A percentile compares a stretch with the other conserved stretches of the same genome.
Evolutionary conservation across 2,888 invertebrate species (phyloP).

Genomic region (Lithophane socia): DNA sequence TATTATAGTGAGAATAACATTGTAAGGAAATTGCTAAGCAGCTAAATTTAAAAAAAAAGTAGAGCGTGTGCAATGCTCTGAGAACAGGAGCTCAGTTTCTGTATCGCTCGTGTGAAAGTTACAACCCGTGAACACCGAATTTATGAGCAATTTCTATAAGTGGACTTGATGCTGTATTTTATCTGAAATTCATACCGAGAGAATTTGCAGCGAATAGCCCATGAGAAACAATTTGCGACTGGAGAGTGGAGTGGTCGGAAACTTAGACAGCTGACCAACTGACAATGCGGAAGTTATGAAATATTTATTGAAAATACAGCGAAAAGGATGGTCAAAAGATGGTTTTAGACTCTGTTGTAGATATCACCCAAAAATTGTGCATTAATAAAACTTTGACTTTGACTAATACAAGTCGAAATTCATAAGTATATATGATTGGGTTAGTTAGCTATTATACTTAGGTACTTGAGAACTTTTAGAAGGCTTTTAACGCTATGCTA

Average conservation of each 20-base stretch:
- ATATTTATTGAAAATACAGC: neutral
- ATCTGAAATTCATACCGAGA: constrained; percentile 43
- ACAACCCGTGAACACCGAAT: constrained; percentile 61
- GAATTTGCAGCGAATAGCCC: constrained; percentile 19
- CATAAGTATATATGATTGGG: neutral
- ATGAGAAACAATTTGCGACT: constrained; percentile 22
- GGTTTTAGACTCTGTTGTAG: no score
- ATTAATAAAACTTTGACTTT: no score
- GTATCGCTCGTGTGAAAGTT: constrained; percentile 55
- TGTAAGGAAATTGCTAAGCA: constrained; percentile 47
- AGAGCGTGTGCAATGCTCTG: constrained; percentile 56
- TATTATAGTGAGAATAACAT: constrained; percentile 34
- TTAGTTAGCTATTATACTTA: neutral
- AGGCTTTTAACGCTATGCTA: neutral
- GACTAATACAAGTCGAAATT: neutral
- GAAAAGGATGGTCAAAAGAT: neutral
- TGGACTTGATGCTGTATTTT: constrained; percentile 21
- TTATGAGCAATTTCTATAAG: constrained; percentile 57
- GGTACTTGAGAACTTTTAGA: neutral
- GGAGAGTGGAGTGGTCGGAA: neutral
- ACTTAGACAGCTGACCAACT: neutral
- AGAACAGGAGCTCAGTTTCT: constrained; percentile 64
- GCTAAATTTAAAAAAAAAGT: constrained; percentile 50
- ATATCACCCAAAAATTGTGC: no score
- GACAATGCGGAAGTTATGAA: neutral